Conservation (phyloP, 2,888 invertebrate species). For the Sesia bembeciformis region DNA sequence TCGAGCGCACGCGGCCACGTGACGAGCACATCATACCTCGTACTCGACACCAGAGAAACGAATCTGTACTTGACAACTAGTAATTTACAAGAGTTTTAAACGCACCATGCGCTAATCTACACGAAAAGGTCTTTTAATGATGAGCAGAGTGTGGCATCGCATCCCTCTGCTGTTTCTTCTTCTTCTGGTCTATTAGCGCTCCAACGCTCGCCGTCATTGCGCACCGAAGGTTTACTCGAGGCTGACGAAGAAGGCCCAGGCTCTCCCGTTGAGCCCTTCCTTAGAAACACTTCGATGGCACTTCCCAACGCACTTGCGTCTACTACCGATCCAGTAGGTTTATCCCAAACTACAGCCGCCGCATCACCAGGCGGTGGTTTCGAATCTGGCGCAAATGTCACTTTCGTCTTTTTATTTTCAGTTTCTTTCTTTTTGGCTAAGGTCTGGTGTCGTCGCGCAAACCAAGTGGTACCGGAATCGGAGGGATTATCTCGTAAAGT, state of each 20-base stretch:
- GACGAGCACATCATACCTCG: slow-evolving; percentile 23
- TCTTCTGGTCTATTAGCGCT: slow-evolving; percentile 77
- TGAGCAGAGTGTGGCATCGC: slow-evolving; percentile 87
- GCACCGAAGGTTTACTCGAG: slow-evolving; percentile 32
- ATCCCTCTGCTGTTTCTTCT: slow-evolving; percentile 80
- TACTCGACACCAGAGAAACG: slow-evolving; percentile 34
- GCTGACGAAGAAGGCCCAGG: slow-evolving; percentile 40
- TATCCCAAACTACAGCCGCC: slow-evolving; percentile 83
- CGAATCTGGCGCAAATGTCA: slow-evolving; percentile 77
- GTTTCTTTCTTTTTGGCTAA: slow-evolving; percentile 76
- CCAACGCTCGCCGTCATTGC: slow-evolving; percentile 68
- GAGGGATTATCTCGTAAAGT: slow-evolving; percentile 72
- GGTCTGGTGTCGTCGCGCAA: slow-evolving; percentile 85
- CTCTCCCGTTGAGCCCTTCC: slow-evolving; percentile 71
- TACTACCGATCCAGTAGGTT: slow-evolving; percentile 83
- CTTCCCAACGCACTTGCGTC: slow-evolving; percentile 87
- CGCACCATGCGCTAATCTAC: slow-evolving; percentile 63
- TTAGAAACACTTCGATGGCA: slow-evolving; percentile 88
- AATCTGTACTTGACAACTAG: slow-evolving; percentile 52
- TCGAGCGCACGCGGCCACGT: slow-evolving; percentile 17
- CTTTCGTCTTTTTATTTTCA: slow-evolving; percentile 64
- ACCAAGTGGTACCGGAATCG: slow-evolving; percentile 80
- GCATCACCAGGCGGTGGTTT: slow-evolving; percentile 71
- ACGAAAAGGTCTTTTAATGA: slow-evolving; percentile 90
- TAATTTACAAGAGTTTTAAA: slow-evolving; percentile 47